These are phyloP conservation scores for Misgurnus anguillicaudatus DNA, from an alignment of 2,113 vertebrate genomes.

Conservation along the genomic window DNA sequence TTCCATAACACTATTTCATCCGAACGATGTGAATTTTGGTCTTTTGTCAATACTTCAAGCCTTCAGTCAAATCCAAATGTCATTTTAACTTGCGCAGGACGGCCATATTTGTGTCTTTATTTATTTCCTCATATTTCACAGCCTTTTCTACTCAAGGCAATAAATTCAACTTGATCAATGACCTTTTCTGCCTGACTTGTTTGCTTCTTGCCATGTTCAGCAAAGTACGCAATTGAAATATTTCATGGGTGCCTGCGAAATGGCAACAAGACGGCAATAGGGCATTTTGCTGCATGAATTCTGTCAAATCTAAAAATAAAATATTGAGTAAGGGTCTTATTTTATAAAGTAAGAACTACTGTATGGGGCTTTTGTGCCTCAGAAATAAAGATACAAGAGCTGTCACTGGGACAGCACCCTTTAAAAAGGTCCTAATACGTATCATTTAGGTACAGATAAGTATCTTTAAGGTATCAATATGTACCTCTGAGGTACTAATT, in stretches of 20 bases:
- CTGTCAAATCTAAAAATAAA: background rate
- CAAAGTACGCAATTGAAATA: constrained; percentile 58
- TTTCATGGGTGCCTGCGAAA: constrained; percentile 50
- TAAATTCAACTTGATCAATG: constrained; percentile 70
- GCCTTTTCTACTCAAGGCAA: constrained; percentile 34
- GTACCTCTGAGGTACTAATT: no score
- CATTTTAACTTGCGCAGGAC: constrained; percentile 26
- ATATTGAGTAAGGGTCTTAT: background rate
- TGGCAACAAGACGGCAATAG: background rate
- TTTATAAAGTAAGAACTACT: no score
- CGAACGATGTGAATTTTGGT: background rate
- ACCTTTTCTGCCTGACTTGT: constrained; percentile 60
- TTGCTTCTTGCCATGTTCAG: constrained; percentile 61
- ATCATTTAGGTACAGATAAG: no score
- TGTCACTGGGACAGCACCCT: no score
- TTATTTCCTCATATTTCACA: background rate
- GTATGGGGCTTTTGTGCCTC: no score
- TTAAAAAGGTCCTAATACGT: no score
- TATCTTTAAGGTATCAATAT: no score
- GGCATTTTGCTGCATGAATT: constrained; percentile 10
- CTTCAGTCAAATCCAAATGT: constrained; percentile 35
- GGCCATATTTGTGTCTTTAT: constrained; percentile 6
- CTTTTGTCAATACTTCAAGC: constrained; percentile 15
- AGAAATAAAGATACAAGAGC: no score
- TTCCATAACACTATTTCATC: background rate